Base-by-base conservation (phyloP, 2,888 invertebrate genomes). In the Lathronympha strigana region DNA sequence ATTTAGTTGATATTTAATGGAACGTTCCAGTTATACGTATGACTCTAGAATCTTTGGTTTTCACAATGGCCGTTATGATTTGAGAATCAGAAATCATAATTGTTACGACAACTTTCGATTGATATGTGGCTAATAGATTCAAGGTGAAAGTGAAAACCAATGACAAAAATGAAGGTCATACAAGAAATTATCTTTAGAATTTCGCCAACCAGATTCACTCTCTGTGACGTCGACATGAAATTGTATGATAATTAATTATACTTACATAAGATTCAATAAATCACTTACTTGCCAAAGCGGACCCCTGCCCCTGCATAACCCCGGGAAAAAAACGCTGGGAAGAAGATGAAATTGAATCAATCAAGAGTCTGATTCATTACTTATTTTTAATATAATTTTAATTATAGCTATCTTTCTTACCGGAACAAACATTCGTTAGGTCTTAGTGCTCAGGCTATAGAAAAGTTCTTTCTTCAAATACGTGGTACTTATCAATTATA, bases 71-170 rank as follows among this genome's bases (percentile, higher is more conserved):
- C 5, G 8, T 15, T 9, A 17, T 50, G 13, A 53, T 51, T 31
- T 19, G n/a, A 31, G 6, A n/a, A 11, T n/a, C n/a, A 36, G 17
- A 8, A 33, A 36, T 53, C n/a, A 13, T 31, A 31, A 33, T 53
- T 31, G 36, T 21, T 53, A 36, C 6, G n/a, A 53, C 11, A n/a
- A 21, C 53, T 53, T 36, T 53, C 53, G 21, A 21, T 36, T 53
- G n/a, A 21, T 43, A 31, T 21, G n/a, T 43, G 17, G 13, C 8
- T n/a, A 31, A 43, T 19, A 43, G 31, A 19, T 45, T 43, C 43
- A 45, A 43, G 57, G 57, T 31, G 57, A 57, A 57, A 57, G 57
- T 45, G n/a, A 57, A 57, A 57, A 31, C 57, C 19, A 57, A 40
- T 57, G 31, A 45, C 31, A 57, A 31, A 57, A 8, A 57, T 45